Evolutionary conservation across 2,113 vertebrate species (phyloP).

Genomic region (Vidua macroura): DNA sequence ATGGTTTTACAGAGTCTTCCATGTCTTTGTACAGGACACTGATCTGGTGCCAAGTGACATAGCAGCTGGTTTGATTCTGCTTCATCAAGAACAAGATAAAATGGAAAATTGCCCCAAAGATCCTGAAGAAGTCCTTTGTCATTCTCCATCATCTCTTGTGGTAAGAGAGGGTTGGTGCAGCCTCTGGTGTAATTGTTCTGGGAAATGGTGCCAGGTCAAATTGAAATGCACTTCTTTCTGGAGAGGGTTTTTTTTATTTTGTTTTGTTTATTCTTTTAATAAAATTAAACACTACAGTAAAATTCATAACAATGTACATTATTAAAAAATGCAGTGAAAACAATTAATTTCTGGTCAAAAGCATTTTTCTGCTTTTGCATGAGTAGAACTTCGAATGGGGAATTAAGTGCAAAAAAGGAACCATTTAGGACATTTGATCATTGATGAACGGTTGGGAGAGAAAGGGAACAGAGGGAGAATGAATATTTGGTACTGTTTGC

Average conservation of each 20-base stretch:
- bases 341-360: neutral
- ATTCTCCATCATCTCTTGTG: conserved; percentile 73
- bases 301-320: neutral
- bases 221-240: neutral
- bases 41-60: conserved; percentile 96
- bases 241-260: neutral
- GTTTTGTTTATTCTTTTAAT: neutral
- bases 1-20: neutral
- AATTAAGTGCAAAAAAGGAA: neutral
- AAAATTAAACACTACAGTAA: neutral
- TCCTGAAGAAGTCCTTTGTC: conserved; percentile 71
- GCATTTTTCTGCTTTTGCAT: neutral
- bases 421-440: neutral
- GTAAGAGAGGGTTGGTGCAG: conserved; percentile 69
- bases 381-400: neutral
- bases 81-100: conserved; percentile 94
- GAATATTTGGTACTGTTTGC: neutral
- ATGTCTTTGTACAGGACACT: conserved; percentile 82
- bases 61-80: conserved; percentile 89
- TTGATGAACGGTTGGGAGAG: neutral
- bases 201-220: neutral
- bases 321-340: neutral
- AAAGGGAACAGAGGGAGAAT: neutral
- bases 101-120: conserved; percentile 77
- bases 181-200: neutral